A percentile compares a stretch with the other conserved stretches of the same genome.
phyloP scores from a whole-genome alignment of 1,140 invertebrate genomes.

The Trichomalopsis sarcophagae region DNA sequence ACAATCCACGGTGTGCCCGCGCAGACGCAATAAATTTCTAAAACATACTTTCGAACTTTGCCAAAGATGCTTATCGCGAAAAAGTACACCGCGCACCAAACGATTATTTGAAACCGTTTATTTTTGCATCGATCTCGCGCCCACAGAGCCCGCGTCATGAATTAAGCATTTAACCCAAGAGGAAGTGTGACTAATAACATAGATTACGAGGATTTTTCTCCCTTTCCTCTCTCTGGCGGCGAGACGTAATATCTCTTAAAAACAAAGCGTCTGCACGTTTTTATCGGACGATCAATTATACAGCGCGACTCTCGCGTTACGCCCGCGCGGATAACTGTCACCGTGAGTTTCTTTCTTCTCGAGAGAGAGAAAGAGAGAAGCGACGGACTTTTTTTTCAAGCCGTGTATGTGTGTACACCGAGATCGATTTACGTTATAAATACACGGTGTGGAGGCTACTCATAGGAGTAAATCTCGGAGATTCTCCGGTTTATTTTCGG shows the following conservation, averaged over 20 bases:
- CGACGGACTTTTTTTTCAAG: not conserved
- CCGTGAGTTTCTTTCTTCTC: not conserved
- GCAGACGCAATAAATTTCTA: not conserved
- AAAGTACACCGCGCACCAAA: not conserved
- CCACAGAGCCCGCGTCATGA: not conserved
- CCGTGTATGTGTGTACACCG: not conserved
- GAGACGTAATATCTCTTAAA: not conserved
- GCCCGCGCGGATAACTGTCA: slow-evolving; percentile 6
- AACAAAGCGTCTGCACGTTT: slow-evolving; percentile 20
- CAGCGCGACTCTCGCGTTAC: slow-evolving; percentile 20
- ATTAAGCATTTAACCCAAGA: not conserved
- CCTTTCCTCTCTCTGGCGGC: too few species aligned
- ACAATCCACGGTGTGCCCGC: not conserved
- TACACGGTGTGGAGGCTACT: not conserved
- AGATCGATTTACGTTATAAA: slow-evolving; percentile 47
- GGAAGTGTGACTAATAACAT: slow-evolving; percentile 6
- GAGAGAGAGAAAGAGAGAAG: not conserved
- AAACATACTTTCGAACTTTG: not conserved
- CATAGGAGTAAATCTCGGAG: not conserved
- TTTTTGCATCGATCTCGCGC: not conserved
- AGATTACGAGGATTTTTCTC: not conserved
- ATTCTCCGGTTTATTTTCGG: slow-evolving; percentile 28
- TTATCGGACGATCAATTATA: slow-evolving; percentile 47
- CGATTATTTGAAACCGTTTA: not conserved
- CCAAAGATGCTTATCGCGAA: not conserved